Conservation (phyloP, 2,797 vertebrate species). For the Amblyraja radiata region DNA sequence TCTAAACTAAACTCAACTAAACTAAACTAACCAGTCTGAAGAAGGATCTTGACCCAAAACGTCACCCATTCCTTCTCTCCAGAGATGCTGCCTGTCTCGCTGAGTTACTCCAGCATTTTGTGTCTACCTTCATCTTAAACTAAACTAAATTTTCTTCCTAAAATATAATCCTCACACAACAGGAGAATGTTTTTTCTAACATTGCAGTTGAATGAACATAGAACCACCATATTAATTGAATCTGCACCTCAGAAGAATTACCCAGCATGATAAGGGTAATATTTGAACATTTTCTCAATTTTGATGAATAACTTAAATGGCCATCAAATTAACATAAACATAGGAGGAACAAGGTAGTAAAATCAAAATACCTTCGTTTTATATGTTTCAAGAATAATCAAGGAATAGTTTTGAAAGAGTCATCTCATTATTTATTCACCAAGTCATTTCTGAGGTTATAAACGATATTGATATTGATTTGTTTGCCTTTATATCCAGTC, state of each 20-base stretch:
- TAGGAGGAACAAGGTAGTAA: background rate
- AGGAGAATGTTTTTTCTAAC: background rate
- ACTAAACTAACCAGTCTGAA: no score
- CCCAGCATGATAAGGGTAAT: background rate
- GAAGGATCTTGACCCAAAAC: no score
- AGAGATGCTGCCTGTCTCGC: no score
- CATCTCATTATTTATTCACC: background rate
- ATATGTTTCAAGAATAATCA: background rate
- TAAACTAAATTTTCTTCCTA: background rate
- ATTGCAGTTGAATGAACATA: background rate
- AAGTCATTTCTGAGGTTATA: background rate
- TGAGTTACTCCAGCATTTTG: no score
- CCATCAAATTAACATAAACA: background rate
- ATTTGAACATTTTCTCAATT: background rate
- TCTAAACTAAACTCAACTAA: no score
- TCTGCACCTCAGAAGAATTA: background rate
- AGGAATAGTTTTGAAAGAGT: background rate
- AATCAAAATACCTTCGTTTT: background rate
- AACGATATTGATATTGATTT: background rate
- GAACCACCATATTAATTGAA: background rate
- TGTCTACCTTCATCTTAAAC: no score
- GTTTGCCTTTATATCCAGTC: background rate
- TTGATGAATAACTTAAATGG: background rate
- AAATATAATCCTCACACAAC: constrained; percentile 6
- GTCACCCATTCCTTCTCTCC: no score